A percentile compares a stretch with the other conserved stretches of the same genome.
Evolutionary conservation across 1,140 invertebrate species (phyloP).

Genomic region (Meloidogyne floridensis): DNA sequence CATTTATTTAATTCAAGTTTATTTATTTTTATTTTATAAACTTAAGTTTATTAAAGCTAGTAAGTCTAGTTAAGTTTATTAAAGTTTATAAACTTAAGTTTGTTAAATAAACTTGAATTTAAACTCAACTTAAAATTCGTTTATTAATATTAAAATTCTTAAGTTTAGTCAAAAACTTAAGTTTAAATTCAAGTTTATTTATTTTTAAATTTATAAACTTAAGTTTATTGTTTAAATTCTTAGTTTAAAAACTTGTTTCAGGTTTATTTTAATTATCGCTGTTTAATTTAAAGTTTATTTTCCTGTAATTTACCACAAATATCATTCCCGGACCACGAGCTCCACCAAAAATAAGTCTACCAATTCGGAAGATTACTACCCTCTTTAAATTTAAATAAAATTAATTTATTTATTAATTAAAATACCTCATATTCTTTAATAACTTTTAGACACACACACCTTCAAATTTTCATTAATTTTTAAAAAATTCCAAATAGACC

Average conservation of each 20-base stretch:
- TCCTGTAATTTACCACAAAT: constrained; percentile 71
- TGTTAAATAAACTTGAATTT: no score
- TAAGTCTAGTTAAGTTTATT: background rate
- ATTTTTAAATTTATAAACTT: background rate
- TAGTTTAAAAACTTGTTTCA: background rate
- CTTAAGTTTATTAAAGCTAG: no score
- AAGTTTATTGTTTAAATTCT: background rate
- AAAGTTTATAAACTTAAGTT: background rate
- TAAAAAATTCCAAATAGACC: constrained; percentile 79
- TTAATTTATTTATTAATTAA: constrained; percentile 64
- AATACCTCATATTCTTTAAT: constrained; percentile 19
- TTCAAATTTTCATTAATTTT: constrained; percentile 67
- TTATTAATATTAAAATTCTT: no score
- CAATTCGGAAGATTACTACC: constrained; percentile 65
- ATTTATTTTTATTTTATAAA: background rate
- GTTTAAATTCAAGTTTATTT: background rate
- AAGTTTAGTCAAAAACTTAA: background rate
- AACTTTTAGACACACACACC: constrained; percentile 65
- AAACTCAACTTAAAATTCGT: no score
- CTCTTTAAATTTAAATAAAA: constrained; percentile 51
- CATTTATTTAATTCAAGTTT: background rate
- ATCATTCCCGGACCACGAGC: constrained; percentile 71
- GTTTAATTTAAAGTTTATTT: background rate
- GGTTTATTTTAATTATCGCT: background rate
- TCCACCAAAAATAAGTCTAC: constrained; percentile 62